Evolutionary conservation across 2,888 invertebrate genomes (phyloP), one percentile per base, ranked within the genome.

Genomic region (Callimorpha dominula): DNA sequence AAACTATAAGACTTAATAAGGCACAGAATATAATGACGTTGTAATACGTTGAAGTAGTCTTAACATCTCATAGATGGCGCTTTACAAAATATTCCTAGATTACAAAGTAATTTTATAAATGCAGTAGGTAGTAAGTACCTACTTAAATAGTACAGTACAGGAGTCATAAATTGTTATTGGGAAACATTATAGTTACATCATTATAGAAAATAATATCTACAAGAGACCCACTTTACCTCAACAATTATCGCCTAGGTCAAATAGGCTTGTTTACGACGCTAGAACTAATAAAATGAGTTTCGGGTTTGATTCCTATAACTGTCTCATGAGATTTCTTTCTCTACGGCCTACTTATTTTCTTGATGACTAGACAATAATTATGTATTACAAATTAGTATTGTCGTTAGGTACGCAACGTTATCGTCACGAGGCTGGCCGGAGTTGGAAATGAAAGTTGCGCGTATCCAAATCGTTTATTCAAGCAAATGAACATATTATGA

Each of bases 391-490:
- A 78, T 75, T 71, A 65, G 69, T 74, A 75, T 77, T 77, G 77
- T 72, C 54, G 77, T 84, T 81, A n/a, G n/a, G n/a, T n/a, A 84
- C 73, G 78, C 78, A 82, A 83, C 52, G 52, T 20, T 50, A 67
- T 75, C 72, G 77, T 46, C 74, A 68, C 49, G 43, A 52, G 31
- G 54, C 62, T 8, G 42, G 65, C 11, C 20, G 40, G 62, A 31
- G 57, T 17, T 75, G 66, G 66, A 88, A 91, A 90, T 90, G 75
- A 93, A 92, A 93, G 80, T 78, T 90, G 79, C 88, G 85, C 76
- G 93, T 94, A 95, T 95, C 94, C 95, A 95, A 95, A 95, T 95
- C 92, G 92, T 95, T 95, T 95, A 95, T 95, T 95, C 93, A 95
- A 95, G 95, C 95, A 95, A 95, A 94, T 94, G 91, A 95, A 95